Evolutionary conservation across 1,140 invertebrate genomes (phyloP).

Genomic region (Dolichoris vasculosae): DNA sequence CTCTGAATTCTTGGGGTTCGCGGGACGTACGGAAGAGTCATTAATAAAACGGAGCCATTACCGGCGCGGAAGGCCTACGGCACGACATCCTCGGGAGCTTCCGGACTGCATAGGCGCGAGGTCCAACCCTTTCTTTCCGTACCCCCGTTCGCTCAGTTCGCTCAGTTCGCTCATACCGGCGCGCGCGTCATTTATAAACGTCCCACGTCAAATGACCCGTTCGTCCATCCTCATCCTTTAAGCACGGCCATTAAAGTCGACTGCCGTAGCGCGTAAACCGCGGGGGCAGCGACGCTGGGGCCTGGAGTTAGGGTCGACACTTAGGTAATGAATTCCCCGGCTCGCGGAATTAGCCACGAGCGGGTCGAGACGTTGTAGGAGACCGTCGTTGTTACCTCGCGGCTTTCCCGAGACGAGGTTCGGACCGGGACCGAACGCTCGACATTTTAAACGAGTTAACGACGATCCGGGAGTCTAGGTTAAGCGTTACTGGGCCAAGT

Average conservation of each 20-base stretch:
- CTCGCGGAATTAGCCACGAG: constrained; percentile 56
- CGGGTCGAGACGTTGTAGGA: not conserved
- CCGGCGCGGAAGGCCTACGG: not conserved
- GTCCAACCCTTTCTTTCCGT: constrained; percentile 25
- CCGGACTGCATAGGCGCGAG: constrained; percentile 1
- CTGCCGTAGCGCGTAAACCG: constrained; percentile 59
- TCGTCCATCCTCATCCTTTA: constrained; percentile 72
- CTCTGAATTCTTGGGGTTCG: not conserved
- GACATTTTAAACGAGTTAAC: not conserved
- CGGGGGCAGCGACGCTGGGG: constrained; percentile 25
- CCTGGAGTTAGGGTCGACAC: constrained; percentile 48
- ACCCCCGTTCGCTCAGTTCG: too few species aligned
- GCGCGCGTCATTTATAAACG: constrained; percentile 73
- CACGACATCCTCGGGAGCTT: not conserved
- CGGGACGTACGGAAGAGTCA: constrained; percentile 67
- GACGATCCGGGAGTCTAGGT: not conserved
- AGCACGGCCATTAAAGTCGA: constrained; percentile 72
- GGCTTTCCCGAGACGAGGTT: not conserved
- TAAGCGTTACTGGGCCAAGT: not conserved
- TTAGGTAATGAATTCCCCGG: constrained; percentile 64
- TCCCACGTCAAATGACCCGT: constrained; percentile 72
- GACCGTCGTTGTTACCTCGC: not conserved
- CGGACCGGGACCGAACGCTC: not conserved
- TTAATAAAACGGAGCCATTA: constrained; percentile 72
- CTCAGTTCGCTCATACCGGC: not conserved